Evolutionary conservation across 2,888 invertebrate genomes (phyloP), one percentile per base, ranked within the genome.

Genomic region (Ctenicera cuprea): DNA sequence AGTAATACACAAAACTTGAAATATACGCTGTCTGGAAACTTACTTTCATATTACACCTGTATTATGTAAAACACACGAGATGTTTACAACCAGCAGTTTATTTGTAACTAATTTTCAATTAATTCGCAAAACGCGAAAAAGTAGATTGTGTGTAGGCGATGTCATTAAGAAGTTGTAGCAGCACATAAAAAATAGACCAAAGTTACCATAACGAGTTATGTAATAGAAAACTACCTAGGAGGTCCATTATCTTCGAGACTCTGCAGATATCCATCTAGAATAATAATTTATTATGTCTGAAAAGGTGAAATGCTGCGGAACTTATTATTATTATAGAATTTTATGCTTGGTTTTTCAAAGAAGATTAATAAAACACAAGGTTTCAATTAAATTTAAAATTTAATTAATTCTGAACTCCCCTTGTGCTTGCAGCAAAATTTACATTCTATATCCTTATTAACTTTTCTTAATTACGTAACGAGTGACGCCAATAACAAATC

Each of bases 101-200:
- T 22, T 50, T 50, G 20, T 50, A 22, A 12, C 50, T 50, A 20
- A 50, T 50, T 50, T 50, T 50, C 50, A 50, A 22, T 22, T 50
- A 50, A 50, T 22, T 50, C 12, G 22, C 20, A 50, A 11, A 50
- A 50, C 18, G 12, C 22, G 41, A 1, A 14, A 41, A 41, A 41
- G 14, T 41, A 14, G 41, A 41, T n/a, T 41, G n/a, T 14, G 41
- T 41, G 41, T 41, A 7, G 41, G 41, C 41, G 41, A 41, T 14
- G 14, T 41, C 41, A 14, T 41, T 41, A 41, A 41, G 1, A 41
- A 14, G 14, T 9, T 33, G 33, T 9, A 33, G 33, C 33, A 33
- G 9, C 4, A 8, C 7, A 33, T 33, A 33, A 33, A 33, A 33
- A 33, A 33, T 33, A 9, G 33, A 33, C 33, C 33, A 9, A 33